phyloP scores from a whole-genome alignment of 2,113 vertebrate genomes.

The Zosterops hypoxanthus region DNA sequence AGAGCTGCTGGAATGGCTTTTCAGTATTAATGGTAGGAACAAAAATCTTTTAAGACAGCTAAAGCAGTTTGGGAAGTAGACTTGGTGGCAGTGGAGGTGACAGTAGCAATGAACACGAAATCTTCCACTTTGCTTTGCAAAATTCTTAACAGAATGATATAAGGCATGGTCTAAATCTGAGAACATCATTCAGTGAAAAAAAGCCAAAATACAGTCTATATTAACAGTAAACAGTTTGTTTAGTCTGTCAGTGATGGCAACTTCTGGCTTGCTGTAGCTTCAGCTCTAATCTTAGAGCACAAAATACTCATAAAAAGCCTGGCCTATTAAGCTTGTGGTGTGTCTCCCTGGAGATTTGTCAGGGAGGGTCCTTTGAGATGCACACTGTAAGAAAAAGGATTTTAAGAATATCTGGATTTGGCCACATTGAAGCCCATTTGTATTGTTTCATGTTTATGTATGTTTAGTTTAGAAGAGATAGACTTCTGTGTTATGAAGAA shows the following conservation, averaged over 20 bases:
- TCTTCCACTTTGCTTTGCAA: neutral
- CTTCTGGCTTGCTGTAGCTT: neutral
- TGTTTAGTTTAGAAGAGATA: neutral
- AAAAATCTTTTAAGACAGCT: neutral
- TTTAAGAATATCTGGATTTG: neutral
- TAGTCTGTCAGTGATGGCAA: neutral
- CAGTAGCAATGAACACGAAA: neutral
- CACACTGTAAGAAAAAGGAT: neutral
- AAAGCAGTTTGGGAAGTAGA: neutral
- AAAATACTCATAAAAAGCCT: neutral
- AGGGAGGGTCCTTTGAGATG: neutral
- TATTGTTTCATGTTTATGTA: neutral
- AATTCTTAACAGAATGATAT: neutral
- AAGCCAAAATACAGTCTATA: neutral
- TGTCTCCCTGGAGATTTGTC: neutral
- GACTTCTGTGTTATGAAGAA: neutral
- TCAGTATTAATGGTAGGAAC: neutral
- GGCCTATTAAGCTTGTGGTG: neutral
- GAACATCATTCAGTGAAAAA: neutral
- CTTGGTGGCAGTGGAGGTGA: neutral
- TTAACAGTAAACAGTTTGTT: neutral
- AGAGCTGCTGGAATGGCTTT: neutral
- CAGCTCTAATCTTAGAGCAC: neutral
- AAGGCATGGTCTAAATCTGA: neutral
- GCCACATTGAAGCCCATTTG: neutral